Evolutionary conservation across 2,113 vertebrate species (phyloP).

Genomic region (Sander lucioperca): DNA sequence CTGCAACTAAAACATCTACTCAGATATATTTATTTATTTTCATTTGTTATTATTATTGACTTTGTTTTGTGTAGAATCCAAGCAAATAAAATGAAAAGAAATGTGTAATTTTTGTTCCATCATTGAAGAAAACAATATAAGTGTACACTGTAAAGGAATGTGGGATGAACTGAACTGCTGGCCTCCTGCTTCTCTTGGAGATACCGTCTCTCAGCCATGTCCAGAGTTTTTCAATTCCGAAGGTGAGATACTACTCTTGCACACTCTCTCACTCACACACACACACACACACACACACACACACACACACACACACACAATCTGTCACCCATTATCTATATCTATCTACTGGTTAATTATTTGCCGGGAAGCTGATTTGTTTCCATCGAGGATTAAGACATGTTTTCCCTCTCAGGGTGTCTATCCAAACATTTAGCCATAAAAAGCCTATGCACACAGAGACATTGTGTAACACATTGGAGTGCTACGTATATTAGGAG

Average conservation of each 20-base stretch:
- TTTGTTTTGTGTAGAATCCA: background rate
- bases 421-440: constrained; percentile 42
- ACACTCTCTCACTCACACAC: no score
- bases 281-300: background rate
- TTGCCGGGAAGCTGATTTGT: constrained; percentile 40
- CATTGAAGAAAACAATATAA: constrained; percentile 43
- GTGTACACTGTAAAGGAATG: constrained; percentile 84
- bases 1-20: background rate
- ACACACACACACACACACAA: background rate
- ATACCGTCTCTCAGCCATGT: constrained; percentile 87
- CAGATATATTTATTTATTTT: background rate
- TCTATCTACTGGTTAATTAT: constrained; percentile 56
- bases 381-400: constrained; percentile 29
- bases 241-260: constrained; percentile 56
- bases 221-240: constrained; percentile 86
- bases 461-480: background rate
- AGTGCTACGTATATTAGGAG: background rate
- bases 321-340: constrained; percentile 23
- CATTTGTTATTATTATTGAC: background rate
- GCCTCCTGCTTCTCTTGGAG: constrained; percentile 85
- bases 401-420: constrained; percentile 23
- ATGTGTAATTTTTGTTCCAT: background rate
- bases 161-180: constrained; percentile 95
- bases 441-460: constrained; percentile 41
- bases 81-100: background rate